Evolutionary conservation across 2,888 invertebrate genomes (phyloP), one percentile per base, ranked within the genome.

Genomic region (Amphipyra tragopoginis): DNA sequence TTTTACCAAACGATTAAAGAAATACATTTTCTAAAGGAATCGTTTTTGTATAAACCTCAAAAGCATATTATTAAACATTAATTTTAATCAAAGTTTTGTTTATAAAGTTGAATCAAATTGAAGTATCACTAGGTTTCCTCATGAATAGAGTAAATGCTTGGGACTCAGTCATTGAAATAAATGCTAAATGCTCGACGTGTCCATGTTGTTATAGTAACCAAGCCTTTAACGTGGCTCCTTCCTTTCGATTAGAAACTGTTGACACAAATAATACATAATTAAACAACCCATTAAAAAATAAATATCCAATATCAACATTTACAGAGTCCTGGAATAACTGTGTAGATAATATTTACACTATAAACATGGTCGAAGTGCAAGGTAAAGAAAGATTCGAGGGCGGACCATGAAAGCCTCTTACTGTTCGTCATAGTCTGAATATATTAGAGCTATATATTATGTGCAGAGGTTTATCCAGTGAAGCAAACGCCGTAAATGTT

Each of bases 391-490:
- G 75, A 81, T 77, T 79, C 75, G 67, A 64, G 56, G 53, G 62
- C 75, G 72, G 66, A 70, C 58, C 72, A 78, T 77, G 76, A 81
- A 82, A 84, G 71, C 75, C 78, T 79, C 76, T 81, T 80, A 81
- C 76, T 81, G 83, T 87, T 77, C 81, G 76, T 86, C 85, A 86
- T 86, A 80, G 76, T 73, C 73, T 70, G 84, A 85, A 88, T 87
- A 86, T 85, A 89, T 87, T 84, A 85, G 42, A 67, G 58, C 61
- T 71, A 70, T 71, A 71, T 75, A 76, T 76, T 65, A 69, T 65
- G 61, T 60, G 66, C 65, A 54, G 49, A 40, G 77, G 65, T 76
- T 77, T 77, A 79, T 77, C 77, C 73, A 29, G 44, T 76, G 77
- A 58, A 68, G 73, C 79, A 64, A 79, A 55, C 73, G 52, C 70